Evolutionary conservation across 2,113 vertebrate species (phyloP).

Genomic region (Chlorodrepanis virens): DNA sequence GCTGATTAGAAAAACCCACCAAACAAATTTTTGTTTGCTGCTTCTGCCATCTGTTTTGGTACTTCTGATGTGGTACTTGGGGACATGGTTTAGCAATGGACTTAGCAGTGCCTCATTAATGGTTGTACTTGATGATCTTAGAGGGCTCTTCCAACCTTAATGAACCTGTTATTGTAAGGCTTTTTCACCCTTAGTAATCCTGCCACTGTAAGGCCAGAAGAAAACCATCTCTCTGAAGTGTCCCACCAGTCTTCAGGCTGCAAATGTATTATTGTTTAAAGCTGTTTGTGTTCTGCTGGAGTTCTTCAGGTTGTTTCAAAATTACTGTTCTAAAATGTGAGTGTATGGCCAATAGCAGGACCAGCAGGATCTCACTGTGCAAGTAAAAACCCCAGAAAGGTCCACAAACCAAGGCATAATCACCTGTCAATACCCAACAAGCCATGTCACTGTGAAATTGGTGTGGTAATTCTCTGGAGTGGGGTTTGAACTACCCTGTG

Average conservation of each 20-base stretch:
- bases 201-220: not conserved
- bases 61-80: not conserved
- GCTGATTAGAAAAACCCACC: not conserved
- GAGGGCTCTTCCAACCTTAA: not conserved
- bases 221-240: not conserved
- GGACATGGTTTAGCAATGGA: not conserved
- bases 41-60: not conserved
- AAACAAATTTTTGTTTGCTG: not conserved
- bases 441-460: rapidly evolving
- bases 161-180: not conserved
- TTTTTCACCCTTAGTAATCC: not conserved
- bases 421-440: not conserved
- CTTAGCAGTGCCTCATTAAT: not conserved
- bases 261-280: not conserved
- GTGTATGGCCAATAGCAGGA: rapidly evolving
- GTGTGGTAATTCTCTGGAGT: rapidly evolving
- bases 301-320: not conserved
- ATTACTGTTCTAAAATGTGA: not conserved
- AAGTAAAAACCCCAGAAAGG: not conserved
- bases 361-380: rapidly evolving
- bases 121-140: not conserved
- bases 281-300: not conserved
- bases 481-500: too few species aligned
- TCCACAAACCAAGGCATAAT: too few species aligned
- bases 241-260: not conserved